Evolutionary conservation across 2,113 vertebrate species (phyloP).

Genomic region (Martes martes): DNA sequence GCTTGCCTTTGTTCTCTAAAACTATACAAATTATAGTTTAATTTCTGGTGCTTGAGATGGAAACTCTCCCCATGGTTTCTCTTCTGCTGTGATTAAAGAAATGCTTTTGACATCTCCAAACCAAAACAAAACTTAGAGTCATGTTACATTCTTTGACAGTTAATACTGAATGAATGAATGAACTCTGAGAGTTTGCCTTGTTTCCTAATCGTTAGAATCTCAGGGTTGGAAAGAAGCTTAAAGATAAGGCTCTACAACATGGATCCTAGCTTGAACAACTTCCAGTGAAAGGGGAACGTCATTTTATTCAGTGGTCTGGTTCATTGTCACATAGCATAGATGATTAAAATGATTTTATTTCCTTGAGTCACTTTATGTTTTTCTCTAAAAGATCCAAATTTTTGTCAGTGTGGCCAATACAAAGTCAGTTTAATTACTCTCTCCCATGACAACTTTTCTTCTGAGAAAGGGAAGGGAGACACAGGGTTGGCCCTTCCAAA

Average conservation of each 20-base stretch:
- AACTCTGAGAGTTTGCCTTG: background rate
- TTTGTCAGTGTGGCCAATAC: background rate
- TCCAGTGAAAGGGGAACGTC: background rate
- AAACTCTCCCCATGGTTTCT: background rate
- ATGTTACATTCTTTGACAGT: background rate
- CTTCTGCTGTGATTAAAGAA: background rate
- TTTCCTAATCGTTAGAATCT: background rate
- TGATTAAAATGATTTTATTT: background rate
- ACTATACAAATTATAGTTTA: background rate
- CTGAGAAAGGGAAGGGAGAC: background rate
- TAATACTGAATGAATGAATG: conserved; percentile 21
- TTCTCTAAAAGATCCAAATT: background rate
- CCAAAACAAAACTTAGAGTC: background rate
- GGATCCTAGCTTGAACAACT: background rate
- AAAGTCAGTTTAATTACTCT: background rate
- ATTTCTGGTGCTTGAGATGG: background rate
- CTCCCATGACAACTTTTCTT: background rate
- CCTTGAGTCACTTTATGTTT: background rate
- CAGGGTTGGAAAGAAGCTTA: background rate
- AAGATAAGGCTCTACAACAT: background rate
- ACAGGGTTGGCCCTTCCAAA: background rate
- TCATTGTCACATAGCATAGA: background rate
- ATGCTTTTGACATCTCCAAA: background rate
- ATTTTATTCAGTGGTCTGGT: background rate
- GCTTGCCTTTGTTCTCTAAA: background rate